Evolutionary conservation across 2,888 invertebrate genomes (phyloP).

Genomic region (Myopa testacea): DNA sequence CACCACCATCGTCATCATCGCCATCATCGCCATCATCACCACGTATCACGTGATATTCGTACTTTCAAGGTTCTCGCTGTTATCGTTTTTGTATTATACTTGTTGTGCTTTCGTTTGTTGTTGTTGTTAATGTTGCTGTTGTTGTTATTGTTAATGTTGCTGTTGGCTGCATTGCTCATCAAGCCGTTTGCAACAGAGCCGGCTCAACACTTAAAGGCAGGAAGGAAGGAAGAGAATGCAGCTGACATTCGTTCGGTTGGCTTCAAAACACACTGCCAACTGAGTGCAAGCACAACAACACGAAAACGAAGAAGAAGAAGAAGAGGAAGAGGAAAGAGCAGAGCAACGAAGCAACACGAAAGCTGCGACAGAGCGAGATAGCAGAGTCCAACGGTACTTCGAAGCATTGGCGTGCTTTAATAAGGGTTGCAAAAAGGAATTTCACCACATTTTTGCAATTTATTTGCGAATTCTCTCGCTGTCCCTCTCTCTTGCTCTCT

Average conservation of each 20-base stretch:
- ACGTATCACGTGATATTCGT: not conserved
- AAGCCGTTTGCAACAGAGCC: not conserved
- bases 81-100: no score
- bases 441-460: no score
- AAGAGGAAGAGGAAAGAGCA: not conserved
- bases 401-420: not conserved
- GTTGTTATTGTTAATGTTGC: constrained; percentile 22
- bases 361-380: no score
- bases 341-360: no score
- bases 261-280: not conserved
- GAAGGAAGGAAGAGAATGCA: constrained; percentile 32
- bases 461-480: no score
- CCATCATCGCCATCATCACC: not conserved
- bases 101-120: not conserved
- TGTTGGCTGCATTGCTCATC: constrained; percentile 23
- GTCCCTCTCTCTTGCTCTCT: no score
- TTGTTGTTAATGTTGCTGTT: constrained; percentile 10
- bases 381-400: not conserved
- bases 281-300: no score
- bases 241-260: constrained; percentile 26
- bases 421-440: not conserved
- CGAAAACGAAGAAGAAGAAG: no score
- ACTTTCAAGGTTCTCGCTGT: not conserved
- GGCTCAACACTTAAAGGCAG: constrained; percentile 3
- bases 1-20: not conserved